These are phyloP conservation scores for Neosalanx taihuensis DNA, from an alignment of 2,797 vertebrate genomes.

Conservation along the genomic window DNA sequence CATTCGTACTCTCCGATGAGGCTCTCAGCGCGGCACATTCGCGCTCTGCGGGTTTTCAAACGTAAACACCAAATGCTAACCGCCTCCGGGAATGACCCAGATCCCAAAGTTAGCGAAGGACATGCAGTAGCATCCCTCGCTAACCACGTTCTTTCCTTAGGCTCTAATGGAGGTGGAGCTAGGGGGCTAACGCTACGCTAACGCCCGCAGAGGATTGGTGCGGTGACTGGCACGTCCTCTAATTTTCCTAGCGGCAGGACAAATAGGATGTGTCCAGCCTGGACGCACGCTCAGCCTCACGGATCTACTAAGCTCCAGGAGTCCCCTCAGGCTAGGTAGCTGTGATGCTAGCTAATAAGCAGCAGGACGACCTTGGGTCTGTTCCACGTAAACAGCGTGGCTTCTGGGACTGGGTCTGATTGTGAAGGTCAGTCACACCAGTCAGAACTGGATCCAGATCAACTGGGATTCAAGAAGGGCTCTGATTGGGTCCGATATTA, in stretches of 20 bases:
- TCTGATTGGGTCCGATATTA: not conserved
- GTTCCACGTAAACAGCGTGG: conserved; percentile 5
- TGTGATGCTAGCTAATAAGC: conserved; percentile 53
- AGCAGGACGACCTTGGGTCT: conserved; percentile 48
- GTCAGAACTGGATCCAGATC: not conserved
- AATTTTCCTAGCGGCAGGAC: conserved; percentile 33
- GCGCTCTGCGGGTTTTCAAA: conserved; percentile 2
- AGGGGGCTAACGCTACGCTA: not conserved
- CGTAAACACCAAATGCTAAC: not conserved
- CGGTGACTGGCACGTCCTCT: conserved; percentile 28
- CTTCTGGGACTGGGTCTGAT: not conserved
- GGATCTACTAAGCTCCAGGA: conserved; percentile 33
- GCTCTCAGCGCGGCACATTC: not conserved
- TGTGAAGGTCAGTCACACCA: no score
- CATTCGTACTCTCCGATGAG: not conserved
- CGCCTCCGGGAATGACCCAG: conserved; percentile 23
- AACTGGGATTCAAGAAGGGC: not conserved
- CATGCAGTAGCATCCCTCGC: conserved; percentile 18
- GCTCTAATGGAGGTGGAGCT: not conserved
- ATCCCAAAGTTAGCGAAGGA: conserved; percentile 22
- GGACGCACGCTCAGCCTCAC: conserved; percentile 17
- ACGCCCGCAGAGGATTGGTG: conserved; percentile 2
- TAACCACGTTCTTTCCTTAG: conserved; percentile 27
- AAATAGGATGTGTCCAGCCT: conserved; percentile 19
- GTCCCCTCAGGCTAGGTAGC: conserved; percentile 35